Conservation (phyloP, 1,140 invertebrate species). For the Hylyphantes graminicola region DNA sequence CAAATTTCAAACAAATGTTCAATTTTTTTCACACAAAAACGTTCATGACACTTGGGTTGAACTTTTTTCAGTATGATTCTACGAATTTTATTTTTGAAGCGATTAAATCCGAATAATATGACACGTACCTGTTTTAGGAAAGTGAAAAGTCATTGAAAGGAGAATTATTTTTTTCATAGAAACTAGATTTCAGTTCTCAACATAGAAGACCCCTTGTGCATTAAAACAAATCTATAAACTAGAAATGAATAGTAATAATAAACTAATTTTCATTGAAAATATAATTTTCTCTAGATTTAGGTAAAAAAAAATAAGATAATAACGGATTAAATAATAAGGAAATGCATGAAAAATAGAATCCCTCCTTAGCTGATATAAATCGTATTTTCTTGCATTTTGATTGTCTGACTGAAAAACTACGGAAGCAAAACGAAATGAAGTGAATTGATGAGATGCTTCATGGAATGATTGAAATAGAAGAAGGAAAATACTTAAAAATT, state of each 20-base stretch:
- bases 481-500: constrained; percentile 7
- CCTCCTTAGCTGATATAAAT: neutral
- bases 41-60: too few species aligned
- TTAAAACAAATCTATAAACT: too few species aligned
- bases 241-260: neutral
- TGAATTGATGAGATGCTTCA: constrained; percentile 39
- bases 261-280: constrained; percentile 32
- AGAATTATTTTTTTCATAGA: too few species aligned
- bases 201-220: too few species aligned
- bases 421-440: constrained; percentile 24
- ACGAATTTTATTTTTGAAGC: too few species aligned
- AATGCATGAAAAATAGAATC: neutral
- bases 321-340: neutral
- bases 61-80: too few species aligned
- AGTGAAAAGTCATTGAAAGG: too few species aligned
- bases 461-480: constrained; percentile 4
- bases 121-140: too few species aligned
- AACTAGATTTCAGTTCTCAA: too few species aligned
- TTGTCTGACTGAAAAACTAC: constrained; percentile 32
- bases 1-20: too few species aligned
- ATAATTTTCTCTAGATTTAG: constrained; percentile 11
- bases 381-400: constrained; percentile 33
- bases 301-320: constrained; percentile 8
- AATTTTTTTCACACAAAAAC: too few species aligned
- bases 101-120: too few species aligned